Percentiles rank a stretch among this genome's conserved stretches.
Evolutionary conservation across 2,888 invertebrate genomes (phyloP).

Genomic region (Plagodis dolabraria): DNA sequence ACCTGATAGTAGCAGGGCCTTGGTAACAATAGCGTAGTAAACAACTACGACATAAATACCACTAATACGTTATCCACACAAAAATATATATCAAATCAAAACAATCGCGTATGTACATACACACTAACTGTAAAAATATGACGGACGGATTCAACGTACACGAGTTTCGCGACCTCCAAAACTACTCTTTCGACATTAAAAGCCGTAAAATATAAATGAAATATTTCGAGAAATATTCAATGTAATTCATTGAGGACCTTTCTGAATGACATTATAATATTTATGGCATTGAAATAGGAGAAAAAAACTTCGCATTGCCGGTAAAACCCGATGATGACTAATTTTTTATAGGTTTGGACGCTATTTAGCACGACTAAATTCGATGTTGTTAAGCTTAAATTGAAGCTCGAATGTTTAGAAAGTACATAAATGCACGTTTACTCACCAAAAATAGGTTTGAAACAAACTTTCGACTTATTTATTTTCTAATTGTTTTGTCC

Average conservation of each 20-base stretch:
- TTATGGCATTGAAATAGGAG: conserved; percentile 40
- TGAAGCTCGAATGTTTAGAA: conserved; percentile 6
- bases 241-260: conserved; percentile 50
- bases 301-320: conserved; percentile 50
- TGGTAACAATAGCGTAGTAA: conserved; percentile 9
- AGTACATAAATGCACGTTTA: conserved; percentile 46
- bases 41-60: conserved; percentile 9
- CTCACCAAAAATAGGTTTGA: conserved; percentile 68
- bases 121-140: conserved; percentile 34
- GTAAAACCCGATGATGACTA: conserved; percentile 53
- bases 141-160: conserved; percentile 13
- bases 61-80: conserved; percentile 25
- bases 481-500: conserved; percentile 73
- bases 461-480: conserved; percentile 71
- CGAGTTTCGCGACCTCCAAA: conserved; percentile 33
- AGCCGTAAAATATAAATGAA: conserved; percentile 51
- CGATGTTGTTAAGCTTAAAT: neutral
- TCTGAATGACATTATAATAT: conserved; percentile 44
- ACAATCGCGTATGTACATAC: conserved; percentile 26
- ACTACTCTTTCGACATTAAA: conserved; percentile 35
- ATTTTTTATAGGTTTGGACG: conserved; percentile 45
- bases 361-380: conserved; percentile 3
- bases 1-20: conserved; percentile 6
- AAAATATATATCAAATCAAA: conserved; percentile 32
- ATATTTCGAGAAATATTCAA: conserved; percentile 39